A percentile compares a stretch with the other conserved stretches of the same genome.
phyloP scores from a whole-genome alignment of 1,140 invertebrate species.

The Trinorchestia longiramus region DNA sequence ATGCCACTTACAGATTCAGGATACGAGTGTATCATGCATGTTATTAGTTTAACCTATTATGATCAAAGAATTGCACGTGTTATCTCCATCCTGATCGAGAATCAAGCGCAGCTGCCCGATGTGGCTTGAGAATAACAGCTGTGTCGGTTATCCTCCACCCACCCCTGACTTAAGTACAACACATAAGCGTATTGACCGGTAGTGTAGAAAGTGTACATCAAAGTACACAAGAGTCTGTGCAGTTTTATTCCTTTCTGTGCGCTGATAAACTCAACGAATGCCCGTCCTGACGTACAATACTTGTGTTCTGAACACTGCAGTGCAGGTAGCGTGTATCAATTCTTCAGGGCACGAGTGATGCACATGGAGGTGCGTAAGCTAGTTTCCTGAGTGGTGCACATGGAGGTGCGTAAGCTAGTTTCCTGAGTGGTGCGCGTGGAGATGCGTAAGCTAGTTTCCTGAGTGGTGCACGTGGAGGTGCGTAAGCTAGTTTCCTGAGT shows the following conservation, averaged over 20 bases:
- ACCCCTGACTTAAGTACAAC: neutral
- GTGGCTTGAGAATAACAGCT: neutral
- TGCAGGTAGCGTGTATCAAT: neutral
- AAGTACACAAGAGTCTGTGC: neutral
- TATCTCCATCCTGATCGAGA: neutral
- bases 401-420: too few relatives aligned
- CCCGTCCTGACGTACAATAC: neutral
- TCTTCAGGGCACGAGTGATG: neutral
- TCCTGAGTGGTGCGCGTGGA: neutral
- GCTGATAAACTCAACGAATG: neutral
- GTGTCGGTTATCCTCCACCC: neutral
- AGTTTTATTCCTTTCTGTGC: neutral
- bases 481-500: neutral
- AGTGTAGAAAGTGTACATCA: neutral
- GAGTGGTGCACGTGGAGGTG: neutral
- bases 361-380: too few relatives aligned
- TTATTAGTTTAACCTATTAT: neutral
- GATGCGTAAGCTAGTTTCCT: neutral
- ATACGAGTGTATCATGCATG: neutral
- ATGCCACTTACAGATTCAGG: neutral
- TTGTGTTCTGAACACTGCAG: neutral
- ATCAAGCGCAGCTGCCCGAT: neutral
- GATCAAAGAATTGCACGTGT: neutral
- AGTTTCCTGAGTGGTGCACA: too few relatives aligned
- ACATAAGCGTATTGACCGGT: neutral